These are phyloP conservation scores for Heliconius charithonia DNA, from an alignment of 2,888 invertebrate genomes.

Conservation along the genomic window DNA sequence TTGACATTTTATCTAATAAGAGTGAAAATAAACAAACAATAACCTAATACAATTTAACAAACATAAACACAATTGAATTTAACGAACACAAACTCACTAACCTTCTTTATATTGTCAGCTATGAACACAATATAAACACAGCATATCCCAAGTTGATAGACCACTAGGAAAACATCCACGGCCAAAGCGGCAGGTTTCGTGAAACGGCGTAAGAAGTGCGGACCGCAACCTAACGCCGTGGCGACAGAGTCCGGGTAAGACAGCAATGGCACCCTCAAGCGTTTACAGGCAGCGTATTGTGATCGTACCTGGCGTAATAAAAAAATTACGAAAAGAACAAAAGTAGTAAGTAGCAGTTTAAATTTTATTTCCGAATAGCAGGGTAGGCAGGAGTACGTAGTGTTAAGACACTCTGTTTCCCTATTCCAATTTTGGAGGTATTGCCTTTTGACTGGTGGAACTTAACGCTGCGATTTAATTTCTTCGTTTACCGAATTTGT, in stretches of 20 bases:
- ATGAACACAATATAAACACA: constrained; percentile 98
- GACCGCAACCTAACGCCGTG: constrained; percentile 89
- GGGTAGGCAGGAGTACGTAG: not conserved
- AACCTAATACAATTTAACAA: not conserved
- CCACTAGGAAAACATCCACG: constrained; percentile 88
- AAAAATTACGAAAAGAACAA: not conserved
- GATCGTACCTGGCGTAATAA: constrained; percentile 67
- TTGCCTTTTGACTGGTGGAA: too few relatives aligned
- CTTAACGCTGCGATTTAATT: too few relatives aligned
- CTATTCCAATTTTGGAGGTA: too few relatives aligned
- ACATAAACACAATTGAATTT: not conserved
- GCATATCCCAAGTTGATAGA: constrained; percentile 96
- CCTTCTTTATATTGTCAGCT: constrained; percentile 90
- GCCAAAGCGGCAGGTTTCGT: constrained; percentile 84
- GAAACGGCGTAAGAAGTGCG: constrained; percentile 84
- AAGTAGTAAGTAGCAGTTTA: too few relatives aligned
- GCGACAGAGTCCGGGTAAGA: constrained; percentile 94
- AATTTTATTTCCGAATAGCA: too few relatives aligned
- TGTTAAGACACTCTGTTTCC: not conserved
- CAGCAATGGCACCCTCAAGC: constrained; percentile 87
- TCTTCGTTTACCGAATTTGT: too few relatives aligned
- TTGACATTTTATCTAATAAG: too few relatives aligned
- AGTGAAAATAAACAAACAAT: not conserved
- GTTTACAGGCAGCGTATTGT: constrained; percentile 84
- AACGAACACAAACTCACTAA: constrained; percentile 54